Base-by-base conservation (phyloP, 2,888 invertebrate genomes). In the Drosophila kanekoi region DNA sequence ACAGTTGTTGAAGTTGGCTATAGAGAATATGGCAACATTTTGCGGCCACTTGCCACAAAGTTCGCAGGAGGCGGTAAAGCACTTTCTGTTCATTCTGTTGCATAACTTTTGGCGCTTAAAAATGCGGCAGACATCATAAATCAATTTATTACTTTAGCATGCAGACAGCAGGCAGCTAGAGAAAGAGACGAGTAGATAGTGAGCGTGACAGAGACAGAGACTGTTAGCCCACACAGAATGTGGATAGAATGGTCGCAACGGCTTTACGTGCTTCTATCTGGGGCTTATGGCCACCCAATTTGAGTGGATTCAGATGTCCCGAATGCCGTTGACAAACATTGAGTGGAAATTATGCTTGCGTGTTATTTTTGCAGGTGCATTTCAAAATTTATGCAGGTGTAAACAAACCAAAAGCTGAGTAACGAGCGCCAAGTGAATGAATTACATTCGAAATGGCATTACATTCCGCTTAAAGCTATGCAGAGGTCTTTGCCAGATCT, bases 121-220 rank as follows among this genome's bases (percentile, higher is more conserved):
- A 72, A 64, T 72, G 62, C 57, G 68, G 60, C 88, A 82, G 88
- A 82, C 81, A 82, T 87, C 76, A 87, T 82, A 82, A 82, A 82
- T 82, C 81, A 82, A 87, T 81, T 85, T 75, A 81, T 72, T 67
- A 62, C 76, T 63, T 62, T 40, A 53, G 37, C 49, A 79, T 49
- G 44, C 67, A 60, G 60, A 77, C 62, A 77, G 44, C 57, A 76
- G 69, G n/a, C 53, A 54, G 48, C 63, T 32, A 52, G 33, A 60
- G 49, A 45, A 13, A 11, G 48, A 60, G 52, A 57, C 52, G 20
- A 49, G 0, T 6, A 43, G 11, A 10, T 23, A 33, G 14, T 16
- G 38, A 10, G 54, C 14, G 33, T 1, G 20, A 20, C 14, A 33
- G 23, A 23, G 48, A 23, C 28, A 37, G 18, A 20, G n/a, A 32